phyloP scores from a whole-genome alignment of 2,888 invertebrate genomes.

The Plagodis dolabraria region DNA sequence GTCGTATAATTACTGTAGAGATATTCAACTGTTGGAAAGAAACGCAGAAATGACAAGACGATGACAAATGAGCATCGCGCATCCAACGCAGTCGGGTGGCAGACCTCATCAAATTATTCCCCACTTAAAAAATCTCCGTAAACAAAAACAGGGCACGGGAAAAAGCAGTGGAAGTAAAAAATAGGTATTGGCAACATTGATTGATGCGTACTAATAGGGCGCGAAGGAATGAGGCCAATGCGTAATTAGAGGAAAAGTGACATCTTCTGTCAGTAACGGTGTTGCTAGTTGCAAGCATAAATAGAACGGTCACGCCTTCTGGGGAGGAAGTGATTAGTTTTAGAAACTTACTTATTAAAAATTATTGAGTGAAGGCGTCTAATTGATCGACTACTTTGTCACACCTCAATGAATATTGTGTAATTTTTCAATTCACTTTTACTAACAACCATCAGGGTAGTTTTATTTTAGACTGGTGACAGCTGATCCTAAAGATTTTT shows the following conservation, averaged over 20 bases:
- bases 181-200: slow-evolving; percentile 85
- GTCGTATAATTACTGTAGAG: slow-evolving; percentile 81
- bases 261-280: slow-evolving; percentile 81
- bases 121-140: slow-evolving; percentile 83
- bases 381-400: slow-evolving; percentile 70
- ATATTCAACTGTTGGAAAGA: slow-evolving; percentile 80
- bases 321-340: slow-evolving; percentile 82
- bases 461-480: no score
- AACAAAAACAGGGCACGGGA: slow-evolving; percentile 78
- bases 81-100: slow-evolving; percentile 82
- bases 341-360: slow-evolving; percentile 82
- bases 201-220: slow-evolving; percentile 85
- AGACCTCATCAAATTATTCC: slow-evolving; percentile 85
- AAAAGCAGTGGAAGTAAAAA: slow-evolving; percentile 78
- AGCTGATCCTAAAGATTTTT: slow-evolving; percentile 23
- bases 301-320: slow-evolving; percentile 81
- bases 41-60: slow-evolving; percentile 85
- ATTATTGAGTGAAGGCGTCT: slow-evolving; percentile 82
- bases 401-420: slow-evolving; percentile 33
- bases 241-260: slow-evolving; percentile 83
- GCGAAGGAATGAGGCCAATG: slow-evolving; percentile 81
- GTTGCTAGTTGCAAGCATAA: slow-evolving; percentile 67
- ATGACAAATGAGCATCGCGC: slow-evolving; percentile 83
- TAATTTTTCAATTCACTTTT: slow-evolving; percentile 39
- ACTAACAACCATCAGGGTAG: no score